These are phyloP conservation scores for Galerucella pusilla DNA, from an alignment of 2,888 invertebrate genomes.

Conservation along the genomic window DNA sequence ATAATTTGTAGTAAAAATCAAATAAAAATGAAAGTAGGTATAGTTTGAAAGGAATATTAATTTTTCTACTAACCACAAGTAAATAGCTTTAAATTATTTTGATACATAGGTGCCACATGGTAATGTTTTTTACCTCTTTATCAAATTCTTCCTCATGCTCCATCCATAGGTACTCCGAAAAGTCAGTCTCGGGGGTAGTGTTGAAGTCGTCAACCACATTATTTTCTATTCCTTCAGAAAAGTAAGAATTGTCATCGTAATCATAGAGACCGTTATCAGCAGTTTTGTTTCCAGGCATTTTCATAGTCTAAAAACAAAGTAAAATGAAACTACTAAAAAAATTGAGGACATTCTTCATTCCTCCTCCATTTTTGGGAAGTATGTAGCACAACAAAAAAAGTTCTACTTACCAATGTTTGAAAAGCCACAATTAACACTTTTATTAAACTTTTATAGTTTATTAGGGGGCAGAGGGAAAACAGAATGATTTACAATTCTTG, in stretches of 20 bases:
- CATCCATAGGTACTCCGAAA: constrained; percentile 95
- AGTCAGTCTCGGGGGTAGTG: constrained; percentile 74
- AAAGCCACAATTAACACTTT: constrained; percentile 32
- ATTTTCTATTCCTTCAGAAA: constrained; percentile 56
- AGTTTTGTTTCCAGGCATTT: constrained; percentile 60
- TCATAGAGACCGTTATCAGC: constrained; percentile 59
- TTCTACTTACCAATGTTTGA: constrained; percentile 39
- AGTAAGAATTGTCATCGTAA: constrained; percentile 57
- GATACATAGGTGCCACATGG: not conserved
- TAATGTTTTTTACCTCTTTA: constrained; percentile 74
- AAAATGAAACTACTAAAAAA: constrained; percentile 28
- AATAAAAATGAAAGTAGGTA: not conserved
- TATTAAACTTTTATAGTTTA: constrained; percentile 12
- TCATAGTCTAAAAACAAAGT: constrained; percentile 53
- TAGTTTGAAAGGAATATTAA: not conserved
- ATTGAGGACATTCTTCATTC: constrained; percentile 40
- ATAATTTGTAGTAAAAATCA: not conserved
- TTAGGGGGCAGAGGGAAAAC: not conserved
- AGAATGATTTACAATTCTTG: not conserved
- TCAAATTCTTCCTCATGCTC: constrained; percentile 94
- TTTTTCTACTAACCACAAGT: too few relatives aligned
- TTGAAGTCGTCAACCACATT: constrained; percentile 62
- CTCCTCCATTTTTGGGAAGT: constrained; percentile 53
- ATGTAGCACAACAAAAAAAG: constrained; percentile 41
- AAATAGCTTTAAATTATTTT: not conserved